Evolutionary conservation across 2,888 invertebrate genomes (phyloP), one percentile per base, ranked within the genome.

Genomic region (Philhelius pedissequus): DNA sequence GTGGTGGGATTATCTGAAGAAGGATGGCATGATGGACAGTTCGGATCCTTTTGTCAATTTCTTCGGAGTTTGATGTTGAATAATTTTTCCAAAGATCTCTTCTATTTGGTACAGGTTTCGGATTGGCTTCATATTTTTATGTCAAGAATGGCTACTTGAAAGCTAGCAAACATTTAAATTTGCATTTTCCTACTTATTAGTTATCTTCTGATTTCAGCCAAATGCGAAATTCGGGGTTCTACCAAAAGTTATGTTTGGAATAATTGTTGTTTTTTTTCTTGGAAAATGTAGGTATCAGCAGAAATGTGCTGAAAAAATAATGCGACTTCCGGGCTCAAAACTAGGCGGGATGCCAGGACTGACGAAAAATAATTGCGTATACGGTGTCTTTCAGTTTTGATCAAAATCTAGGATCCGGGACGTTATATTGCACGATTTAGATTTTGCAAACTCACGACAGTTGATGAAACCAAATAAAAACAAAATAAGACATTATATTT

Each of bases 261-360:
- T 94, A 4, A 91, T 95, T 3, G 88, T 95, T 20, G 97, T 96
- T 18, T 97, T 96, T 91, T 94, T 97, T 88, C 62, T 95, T 0
- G 97, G 97, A 27, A 97, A 97, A 92, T 91, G 96, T 71, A 96
- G 96, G 0, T 97, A 97, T 89, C 96, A 96, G 89, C 91, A 92
- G 52, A 94, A 93, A 77, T 97, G 97, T 90, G 95, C 95, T 0
- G 95, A 96, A 88, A 97, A 96, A 90, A 92, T 97, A 5, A 96
- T 97, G 95, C 93, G 94, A 4, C 91, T 96, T 25, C 96, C 96
- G 0, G 94, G 96, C 88, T 96, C 96, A 89, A 94, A 94, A 86
- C 90, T 97, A 25, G 96, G 94, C 4, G 94, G 94, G 87, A 90
- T 94, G 64, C 91, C 96, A 87, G 92, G 95, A 30, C 93, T 94